phyloP scores from a whole-genome alignment of 2,797 vertebrate genomes.

The Monodelphis domestica region DNA sequence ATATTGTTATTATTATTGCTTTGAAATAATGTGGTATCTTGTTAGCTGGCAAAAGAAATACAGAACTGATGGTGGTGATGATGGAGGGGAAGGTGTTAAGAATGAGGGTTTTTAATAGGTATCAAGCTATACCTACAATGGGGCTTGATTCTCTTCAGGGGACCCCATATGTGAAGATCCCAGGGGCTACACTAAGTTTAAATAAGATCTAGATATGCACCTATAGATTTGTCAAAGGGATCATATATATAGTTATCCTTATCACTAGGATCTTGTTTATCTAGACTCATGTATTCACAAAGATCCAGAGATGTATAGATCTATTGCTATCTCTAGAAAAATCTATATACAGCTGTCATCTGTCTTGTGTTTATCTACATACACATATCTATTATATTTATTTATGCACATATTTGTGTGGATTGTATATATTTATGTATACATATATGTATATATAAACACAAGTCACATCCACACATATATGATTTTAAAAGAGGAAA shows the following conservation, averaged over 20 bases:
- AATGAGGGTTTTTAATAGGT: background rate
- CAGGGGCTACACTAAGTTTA: background rate
- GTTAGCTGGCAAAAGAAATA: background rate
- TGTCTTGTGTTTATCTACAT: background rate
- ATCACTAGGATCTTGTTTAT: background rate
- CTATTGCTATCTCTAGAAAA: background rate
- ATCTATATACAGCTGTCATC: background rate
- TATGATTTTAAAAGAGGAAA: background rate
- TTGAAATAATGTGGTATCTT: background rate
- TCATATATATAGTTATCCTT: background rate
- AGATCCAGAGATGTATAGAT: background rate
- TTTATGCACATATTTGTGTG: no score
- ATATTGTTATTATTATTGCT: background rate
- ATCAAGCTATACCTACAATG: background rate
- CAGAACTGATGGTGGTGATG: background rate
- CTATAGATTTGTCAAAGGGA: background rate
- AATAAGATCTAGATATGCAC: background rate
- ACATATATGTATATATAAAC: no score
- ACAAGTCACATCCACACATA: background rate
- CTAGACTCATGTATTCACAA: background rate
- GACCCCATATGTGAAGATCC: background rate
- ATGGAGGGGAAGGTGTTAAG: background rate
- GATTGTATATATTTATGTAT: no score
- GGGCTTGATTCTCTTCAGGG: background rate
- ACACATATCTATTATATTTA: background rate